These are phyloP conservation scores for Eclectus roratus DNA, from an alignment of 2,113 vertebrate species.

Conservation along the genomic window DNA sequence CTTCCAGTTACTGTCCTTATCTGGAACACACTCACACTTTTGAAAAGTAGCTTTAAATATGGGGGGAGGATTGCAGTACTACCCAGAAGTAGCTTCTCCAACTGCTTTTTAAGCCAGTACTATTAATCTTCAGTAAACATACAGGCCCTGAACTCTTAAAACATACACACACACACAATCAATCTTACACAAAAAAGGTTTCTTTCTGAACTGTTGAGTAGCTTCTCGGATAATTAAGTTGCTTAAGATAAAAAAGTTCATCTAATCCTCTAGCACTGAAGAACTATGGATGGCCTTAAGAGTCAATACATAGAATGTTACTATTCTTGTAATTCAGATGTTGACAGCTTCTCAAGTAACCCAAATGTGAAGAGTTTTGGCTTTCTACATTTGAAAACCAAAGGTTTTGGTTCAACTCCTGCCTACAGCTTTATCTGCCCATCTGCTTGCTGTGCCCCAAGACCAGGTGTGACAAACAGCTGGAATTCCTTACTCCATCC, in stretches of 20 bases:
- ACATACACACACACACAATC: background rate
- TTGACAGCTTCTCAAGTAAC: background rate
- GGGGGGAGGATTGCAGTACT: background rate
- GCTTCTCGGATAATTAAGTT: background rate
- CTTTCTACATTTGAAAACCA: background rate
- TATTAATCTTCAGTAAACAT: background rate
- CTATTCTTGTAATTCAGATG: background rate
- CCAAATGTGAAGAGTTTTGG: background rate
- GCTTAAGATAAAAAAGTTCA: slow-evolving; percentile 15
- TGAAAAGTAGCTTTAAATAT: background rate
- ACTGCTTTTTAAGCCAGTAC: background rate
- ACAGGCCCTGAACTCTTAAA: slow-evolving; percentile 18
- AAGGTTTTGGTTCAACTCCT: background rate
- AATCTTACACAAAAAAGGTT: background rate
- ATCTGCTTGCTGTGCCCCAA: background rate
- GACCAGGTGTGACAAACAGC: background rate
- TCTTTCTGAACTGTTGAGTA: background rate
- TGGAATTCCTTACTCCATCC: background rate
- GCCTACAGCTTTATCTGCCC: background rate
- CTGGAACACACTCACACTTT: background rate
- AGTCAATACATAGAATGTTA: background rate
- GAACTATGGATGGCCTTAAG: slow-evolving; percentile 32
- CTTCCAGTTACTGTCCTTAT: background rate
- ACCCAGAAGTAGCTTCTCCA: background rate
- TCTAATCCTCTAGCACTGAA: slow-evolving; percentile 24